Evolutionary conservation across 2,113 vertebrate species (phyloP), one percentile per base, ranked within the genome.

Genomic region (Merops nubicus): DNA sequence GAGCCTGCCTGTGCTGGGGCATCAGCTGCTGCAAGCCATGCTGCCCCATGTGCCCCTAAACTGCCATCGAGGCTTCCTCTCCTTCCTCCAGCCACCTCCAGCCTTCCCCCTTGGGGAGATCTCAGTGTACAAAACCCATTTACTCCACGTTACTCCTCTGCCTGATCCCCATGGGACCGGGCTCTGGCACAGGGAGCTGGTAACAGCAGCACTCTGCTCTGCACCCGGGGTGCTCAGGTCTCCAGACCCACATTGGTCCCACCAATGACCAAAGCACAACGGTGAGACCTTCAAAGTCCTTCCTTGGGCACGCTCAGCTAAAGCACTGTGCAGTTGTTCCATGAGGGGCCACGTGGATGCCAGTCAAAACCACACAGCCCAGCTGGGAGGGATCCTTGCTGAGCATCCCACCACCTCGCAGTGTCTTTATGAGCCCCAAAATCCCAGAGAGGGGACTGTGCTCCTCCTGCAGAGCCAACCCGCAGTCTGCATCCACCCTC

Each of bases 1-100:
- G 47, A 86, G 28, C 63, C 57, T 69, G 18, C 50, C 33, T 2
- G 1, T 1, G 3, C 33, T 76, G 45, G 40, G 31, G 45, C 16
- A 36, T 17, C 23, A 19, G 72, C 28, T 4, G 4, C 38, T 60
- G 62, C 57, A 76, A 59, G 15, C 31, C 0, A 1, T 50, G 62
- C 81, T 0, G 2, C 60, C 7, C 63, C 0, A 0, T 48, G n/a
- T 29, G 47, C 19, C 43, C 12, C 56, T 91, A 20, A 6, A 15
- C 36, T 34, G 42, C 20, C n/a, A 17, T 1, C 0, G 0, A 59
- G 45, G 12, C 31, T 89, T 77, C 59, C 53, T 43, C 48, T 67
- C 19, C 54, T 50, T 23, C 17, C 28, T 68, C 19, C 54, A 65
- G 26, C 43, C 22, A 3, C 26, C 16, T 60, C 40, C 70, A 91